Evolutionary conservation across 2,888 invertebrate species (phyloP), one percentile per base, ranked within the genome.

Genomic region (Brenthis hecate): DNA sequence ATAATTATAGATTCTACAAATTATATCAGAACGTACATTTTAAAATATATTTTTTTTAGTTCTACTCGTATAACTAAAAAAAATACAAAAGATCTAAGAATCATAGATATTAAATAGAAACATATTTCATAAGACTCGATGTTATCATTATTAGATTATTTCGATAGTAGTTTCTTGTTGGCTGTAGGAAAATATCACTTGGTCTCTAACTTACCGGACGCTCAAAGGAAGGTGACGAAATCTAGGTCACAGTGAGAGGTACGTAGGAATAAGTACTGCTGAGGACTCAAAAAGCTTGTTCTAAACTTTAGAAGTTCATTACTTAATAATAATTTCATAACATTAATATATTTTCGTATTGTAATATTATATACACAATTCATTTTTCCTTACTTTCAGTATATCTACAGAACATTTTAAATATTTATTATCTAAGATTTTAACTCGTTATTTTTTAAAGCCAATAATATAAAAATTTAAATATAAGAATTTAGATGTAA

Each of bases 241-340:
- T 71, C 63, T 70, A 60, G 72, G 70, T 60, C 72, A 56, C 43
- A 68, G 68, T 72, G 72, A 72, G 70, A 70, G 72, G 72, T 58
- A 19, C 67, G 68, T 72, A 72, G 72, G 68, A 70, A 60, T 48
- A 61, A 70, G 67, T 69, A 57, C 47, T 62, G 55, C 48, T 60
- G 28, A 60, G 60, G 60, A 58, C 43, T 54, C 56, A 50, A 66
- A 51, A 55, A 63, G 43, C 47, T 60, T 66, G 36, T 11, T 63
- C 32, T 32, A 50, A 60, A 50, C 28, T 60, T 60, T 13, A 60
- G 32, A 50, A 6, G 48, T n/a, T 50, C n/a, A 3, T 14, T 58
- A 23, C 14, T n/a, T 28, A 60, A 60, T 50, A 50, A n/a, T 23
- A 1, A 50, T 28, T 50, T 32, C 4, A 43, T 47, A 16, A 28